Conservation (phyloP, 2,888 invertebrate genomes). For the Blastobasis adustella region DNA sequence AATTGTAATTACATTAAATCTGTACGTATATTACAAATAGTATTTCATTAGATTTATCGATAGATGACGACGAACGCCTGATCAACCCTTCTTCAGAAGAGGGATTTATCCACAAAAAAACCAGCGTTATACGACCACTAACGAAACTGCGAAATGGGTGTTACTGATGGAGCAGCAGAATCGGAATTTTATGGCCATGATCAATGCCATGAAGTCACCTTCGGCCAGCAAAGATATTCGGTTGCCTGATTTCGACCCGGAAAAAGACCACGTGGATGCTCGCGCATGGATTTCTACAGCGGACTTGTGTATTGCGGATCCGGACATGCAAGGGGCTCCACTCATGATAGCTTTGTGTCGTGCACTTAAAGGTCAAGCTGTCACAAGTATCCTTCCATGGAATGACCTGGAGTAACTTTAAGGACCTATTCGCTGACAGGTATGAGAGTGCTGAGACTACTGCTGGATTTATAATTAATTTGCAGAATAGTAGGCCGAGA, state of each 20-base stretch:
- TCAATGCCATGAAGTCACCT: not conserved
- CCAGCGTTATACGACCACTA: too few species aligned
- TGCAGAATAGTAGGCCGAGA: constrained; percentile 7
- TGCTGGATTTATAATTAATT: constrained; percentile 7
- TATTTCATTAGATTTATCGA: too few species aligned
- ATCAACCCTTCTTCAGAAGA: too few species aligned
- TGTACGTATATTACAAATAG: too few species aligned
- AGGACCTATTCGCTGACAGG: constrained; percentile 7
- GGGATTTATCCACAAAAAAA: too few species aligned
- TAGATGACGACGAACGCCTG: too few species aligned
- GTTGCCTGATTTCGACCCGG: constrained; percentile 9
- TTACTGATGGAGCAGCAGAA: not conserved
- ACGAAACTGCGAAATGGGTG: constrained; percentile 1
- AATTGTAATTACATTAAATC: too few species aligned
- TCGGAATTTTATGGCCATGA: constrained; percentile 2
- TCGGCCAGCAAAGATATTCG: not conserved
- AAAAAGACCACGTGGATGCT: constrained; percentile 4
- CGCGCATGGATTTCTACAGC: constrained; percentile 9
- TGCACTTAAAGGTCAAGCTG: constrained; percentile 11
- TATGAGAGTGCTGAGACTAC: constrained; percentile 8
- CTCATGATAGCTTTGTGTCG: constrained; percentile 6
- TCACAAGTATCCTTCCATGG: constrained; percentile 8
- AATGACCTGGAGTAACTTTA: constrained; percentile 12
- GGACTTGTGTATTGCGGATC: constrained; percentile 9
- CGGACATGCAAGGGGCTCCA: not conserved